Evolutionary conservation across 2,888 invertebrate genomes (phyloP).

Genomic region (Boloria euphrosyne): DNA sequence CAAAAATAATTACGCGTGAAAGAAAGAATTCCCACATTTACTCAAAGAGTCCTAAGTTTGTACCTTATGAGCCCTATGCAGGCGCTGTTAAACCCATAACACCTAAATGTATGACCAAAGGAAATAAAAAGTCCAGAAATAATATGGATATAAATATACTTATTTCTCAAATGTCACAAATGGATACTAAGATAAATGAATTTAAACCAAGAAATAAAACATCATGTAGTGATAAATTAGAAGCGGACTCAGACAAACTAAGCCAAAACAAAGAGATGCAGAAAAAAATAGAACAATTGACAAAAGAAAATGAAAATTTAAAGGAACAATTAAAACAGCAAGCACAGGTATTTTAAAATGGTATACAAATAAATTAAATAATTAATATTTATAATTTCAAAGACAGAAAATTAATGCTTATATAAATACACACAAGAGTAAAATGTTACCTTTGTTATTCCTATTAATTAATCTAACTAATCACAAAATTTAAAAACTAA

Average conservation of each 20-base stretch:
- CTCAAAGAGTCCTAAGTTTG: constrained; percentile 89
- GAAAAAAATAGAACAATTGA: constrained; percentile 83
- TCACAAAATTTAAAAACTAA: too few relatives aligned
- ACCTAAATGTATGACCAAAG: constrained; percentile 70
- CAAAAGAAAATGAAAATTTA: constrained; percentile 86
- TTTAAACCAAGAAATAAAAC: constrained; percentile 76
- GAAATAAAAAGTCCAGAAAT: constrained; percentile 74
- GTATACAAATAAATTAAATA: neutral
- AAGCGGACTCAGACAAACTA: constrained; percentile 49
- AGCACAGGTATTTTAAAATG: constrained; percentile 83
- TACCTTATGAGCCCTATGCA: constrained; percentile 94
- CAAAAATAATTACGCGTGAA: constrained; percentile 82
- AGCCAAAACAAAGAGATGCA: constrained; percentile 80
- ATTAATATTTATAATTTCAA: neutral
- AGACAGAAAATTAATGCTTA: neutral
- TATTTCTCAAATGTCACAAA: constrained; percentile 87
- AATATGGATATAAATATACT: constrained; percentile 86
- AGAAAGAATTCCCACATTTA: constrained; percentile 79
- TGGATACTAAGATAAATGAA: constrained; percentile 85
- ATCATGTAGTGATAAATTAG: constrained; percentile 61
- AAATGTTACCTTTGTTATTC: too few relatives aligned
- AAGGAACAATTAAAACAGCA: constrained; percentile 93
- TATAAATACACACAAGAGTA: too few relatives aligned
- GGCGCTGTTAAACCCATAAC: constrained; percentile 91
- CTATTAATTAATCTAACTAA: too few relatives aligned